Percentiles rank a stretch among this genome's conserved stretches.
These are phyloP conservation scores for Notolabrus celidotus DNA, from an alignment of 2,797 vertebrate species.

Conservation along the genomic window DNA sequence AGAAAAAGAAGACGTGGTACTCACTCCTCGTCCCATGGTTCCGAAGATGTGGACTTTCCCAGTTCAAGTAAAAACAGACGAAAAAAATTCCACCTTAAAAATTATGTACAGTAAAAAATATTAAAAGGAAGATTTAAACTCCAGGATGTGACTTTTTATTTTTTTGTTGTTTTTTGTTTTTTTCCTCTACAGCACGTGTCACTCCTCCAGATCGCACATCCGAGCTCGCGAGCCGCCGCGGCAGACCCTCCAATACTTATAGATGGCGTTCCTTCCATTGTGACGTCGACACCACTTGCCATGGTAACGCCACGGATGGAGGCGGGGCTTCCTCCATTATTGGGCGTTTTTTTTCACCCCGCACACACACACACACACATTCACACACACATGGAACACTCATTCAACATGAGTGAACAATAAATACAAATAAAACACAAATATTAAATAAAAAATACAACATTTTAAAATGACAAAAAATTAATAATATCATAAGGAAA, in stretches of 20 bases:
- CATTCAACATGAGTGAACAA: background rate
- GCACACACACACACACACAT: too few relatives aligned
- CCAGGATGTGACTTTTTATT: conserved; percentile 40
- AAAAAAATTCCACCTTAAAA: conserved; percentile 65
- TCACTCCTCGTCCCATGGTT: conserved; percentile 87
- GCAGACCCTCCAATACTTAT: conserved; percentile 75
- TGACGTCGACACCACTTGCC: conserved; percentile 83
- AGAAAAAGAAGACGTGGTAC: conserved; percentile 53
- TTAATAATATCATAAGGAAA: too few relatives aligned
- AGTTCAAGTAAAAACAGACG: conserved; percentile 57
- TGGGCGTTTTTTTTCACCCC: conserved; percentile 35
- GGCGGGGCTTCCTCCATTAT: conserved; percentile 75
- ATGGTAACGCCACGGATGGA: conserved; percentile 82
- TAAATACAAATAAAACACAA: background rate
- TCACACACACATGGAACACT: conserved; percentile 6
- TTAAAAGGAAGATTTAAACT: conserved; percentile 37
- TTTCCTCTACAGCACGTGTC: conserved; percentile 70
- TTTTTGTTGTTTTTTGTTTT: background rate
- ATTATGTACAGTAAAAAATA: conserved; percentile 49
- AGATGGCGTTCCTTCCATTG: conserved; percentile 74
- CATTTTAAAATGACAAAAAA: too few relatives aligned
- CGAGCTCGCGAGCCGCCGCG: conserved; percentile 66
- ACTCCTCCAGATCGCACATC: conserved; percentile 70
- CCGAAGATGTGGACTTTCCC: conserved; percentile 55
- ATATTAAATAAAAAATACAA: background rate